phyloP scores from a whole-genome alignment of 2,797 vertebrate genomes.

The Myripristis jacobus region DNA sequence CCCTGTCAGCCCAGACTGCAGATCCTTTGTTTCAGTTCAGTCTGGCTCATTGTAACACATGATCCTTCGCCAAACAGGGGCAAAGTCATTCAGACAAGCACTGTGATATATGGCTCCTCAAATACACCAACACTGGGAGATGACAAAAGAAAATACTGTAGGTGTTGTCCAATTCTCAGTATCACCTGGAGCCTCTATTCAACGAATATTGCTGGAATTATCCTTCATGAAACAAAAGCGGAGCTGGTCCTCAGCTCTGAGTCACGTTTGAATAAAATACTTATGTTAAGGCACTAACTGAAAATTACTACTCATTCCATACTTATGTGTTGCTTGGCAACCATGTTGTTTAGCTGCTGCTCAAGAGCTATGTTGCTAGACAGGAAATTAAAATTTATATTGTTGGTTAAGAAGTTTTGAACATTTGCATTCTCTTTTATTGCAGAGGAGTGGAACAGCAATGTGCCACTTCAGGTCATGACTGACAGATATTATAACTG shows the following conservation, averaged over 20 bases:
- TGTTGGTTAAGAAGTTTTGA: too few species aligned
- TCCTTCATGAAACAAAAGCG: constrained; percentile 19
- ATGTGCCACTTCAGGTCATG: too few species aligned
- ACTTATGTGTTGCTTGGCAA: neutral
- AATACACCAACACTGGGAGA: constrained; percentile 51
- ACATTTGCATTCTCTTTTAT: too few species aligned
- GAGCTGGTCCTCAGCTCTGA: constrained; percentile 2
- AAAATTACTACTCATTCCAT: constrained; percentile 6
- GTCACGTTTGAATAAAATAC: constrained; percentile 1
- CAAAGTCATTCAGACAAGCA: constrained; percentile 64
- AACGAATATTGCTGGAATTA: constrained; percentile 36
- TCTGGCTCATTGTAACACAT: constrained; percentile 70
- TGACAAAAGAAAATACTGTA: constrained; percentile 38
- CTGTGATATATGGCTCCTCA: constrained; percentile 64
- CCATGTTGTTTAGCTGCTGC: neutral
- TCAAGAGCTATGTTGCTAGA: too few species aligned
- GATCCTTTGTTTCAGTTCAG: constrained; percentile 68
- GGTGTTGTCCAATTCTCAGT: constrained; percentile 47
- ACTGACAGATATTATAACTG: too few species aligned
- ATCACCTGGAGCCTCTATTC: constrained; percentile 35
- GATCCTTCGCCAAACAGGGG: constrained; percentile 76
- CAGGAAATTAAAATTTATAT: too few species aligned
- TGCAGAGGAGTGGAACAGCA: too few species aligned
- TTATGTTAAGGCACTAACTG: neutral
- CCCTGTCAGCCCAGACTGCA: constrained; percentile 61